Conservation (phyloP, 1,140 invertebrate species). For the Heliothis virescens region DNA sequence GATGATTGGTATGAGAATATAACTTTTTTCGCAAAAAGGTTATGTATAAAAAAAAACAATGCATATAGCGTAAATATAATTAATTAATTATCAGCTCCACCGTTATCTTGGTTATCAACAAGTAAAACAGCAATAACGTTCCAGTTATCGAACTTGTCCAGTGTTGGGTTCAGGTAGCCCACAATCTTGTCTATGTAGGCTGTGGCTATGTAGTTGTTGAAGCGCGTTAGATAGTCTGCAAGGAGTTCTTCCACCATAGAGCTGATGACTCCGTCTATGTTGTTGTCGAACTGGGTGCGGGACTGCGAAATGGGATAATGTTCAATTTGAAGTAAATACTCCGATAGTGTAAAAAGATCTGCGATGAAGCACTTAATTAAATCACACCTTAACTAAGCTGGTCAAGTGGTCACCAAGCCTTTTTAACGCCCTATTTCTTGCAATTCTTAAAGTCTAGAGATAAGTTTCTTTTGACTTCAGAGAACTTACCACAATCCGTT, state of each 20-base stretch:
- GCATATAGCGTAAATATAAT: background rate
- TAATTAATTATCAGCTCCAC: background rate
- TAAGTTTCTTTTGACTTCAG: no score
- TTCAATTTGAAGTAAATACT: background rate
- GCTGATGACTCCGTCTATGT: conserved; percentile 69
- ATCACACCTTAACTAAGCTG: no score
- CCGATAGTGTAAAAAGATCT: no score
- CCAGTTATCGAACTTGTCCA: conserved; percentile 1
- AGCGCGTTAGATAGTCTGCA: conserved; percentile 63
- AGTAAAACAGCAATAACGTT: background rate
- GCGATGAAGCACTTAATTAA: no score
- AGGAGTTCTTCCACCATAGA: conserved; percentile 64
- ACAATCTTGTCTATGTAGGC: conserved; percentile 7
- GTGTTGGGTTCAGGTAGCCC: background rate
- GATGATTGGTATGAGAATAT: no score
- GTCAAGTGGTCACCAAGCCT: no score
- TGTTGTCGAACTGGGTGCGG: conserved; percentile 64
- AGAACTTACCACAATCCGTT: conserved; percentile 64
- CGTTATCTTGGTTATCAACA: background rate
- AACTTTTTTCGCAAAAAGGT: no score
- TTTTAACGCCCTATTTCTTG: no score
- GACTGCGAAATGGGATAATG: conserved; percentile 61
- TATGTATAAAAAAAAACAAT: background rate
- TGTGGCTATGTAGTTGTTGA: conserved; percentile 58
- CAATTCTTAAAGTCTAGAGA: no score